Evolutionary conservation across 1,140 invertebrate genomes (phyloP), one percentile per base, ranked within the genome.

Genomic region (Drosophila nikananu): DNA sequence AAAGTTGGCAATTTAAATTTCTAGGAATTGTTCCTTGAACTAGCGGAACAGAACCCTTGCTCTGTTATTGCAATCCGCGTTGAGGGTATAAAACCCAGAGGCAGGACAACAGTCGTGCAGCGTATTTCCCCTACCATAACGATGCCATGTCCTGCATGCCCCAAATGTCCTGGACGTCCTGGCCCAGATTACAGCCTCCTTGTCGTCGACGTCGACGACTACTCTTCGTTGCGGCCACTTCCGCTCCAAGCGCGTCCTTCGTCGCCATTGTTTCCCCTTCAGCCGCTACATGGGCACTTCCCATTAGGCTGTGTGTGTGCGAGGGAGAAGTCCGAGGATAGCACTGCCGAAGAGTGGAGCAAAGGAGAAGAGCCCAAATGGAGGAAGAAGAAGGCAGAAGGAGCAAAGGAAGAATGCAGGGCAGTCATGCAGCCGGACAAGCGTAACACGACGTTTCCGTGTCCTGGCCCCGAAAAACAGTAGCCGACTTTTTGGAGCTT

Each of bases 361-460:
- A 21, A 65, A 71, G 30, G 61, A 65, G 32, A 21, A 61, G 58
- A 8, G 39, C 42, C 39, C 17, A 61, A 39, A 42, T 46, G 32
- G 39, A 71, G 54, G 35, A 57, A 57, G 54, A 23, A 6, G 9
- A 17, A 39, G 15, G 35, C 25, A 35, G 27, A 42, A 63, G 48
- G 48, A 67, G 62, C 30, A 55, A 52, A 77, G 68, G 66, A 64
- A 68, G 58, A 74, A 78, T 68, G 73, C 78, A 84, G 81, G 63
- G 63, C 81, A 75, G 77, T 77, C 84, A 62, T 84, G 78, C 84
- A 77, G 58, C 64, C 61, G 84, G 84, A 87, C 86, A 89, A 84
- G 81, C 84, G 86, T 90, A 90, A 89, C 84, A 89, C 80, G 84
- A 84, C 86, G 78, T 76, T 84, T 89, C 86, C 86, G 81, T 84